Conservation (phyloP, 2,113 vertebrate genomes). For the Clarias batrachus region DNA sequence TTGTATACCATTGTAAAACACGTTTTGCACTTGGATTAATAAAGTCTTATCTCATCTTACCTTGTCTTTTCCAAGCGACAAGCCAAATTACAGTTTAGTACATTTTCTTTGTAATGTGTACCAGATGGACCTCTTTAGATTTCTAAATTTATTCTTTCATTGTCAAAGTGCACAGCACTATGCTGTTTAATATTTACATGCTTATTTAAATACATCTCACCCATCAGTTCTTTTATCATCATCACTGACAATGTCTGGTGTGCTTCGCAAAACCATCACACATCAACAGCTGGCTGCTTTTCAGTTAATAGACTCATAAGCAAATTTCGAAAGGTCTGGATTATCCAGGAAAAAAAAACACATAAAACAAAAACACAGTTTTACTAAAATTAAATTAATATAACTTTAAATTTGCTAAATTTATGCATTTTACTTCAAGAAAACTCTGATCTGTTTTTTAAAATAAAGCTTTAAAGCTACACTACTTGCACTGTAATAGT, state of each 20-base stretch:
- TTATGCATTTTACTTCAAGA: background rate
- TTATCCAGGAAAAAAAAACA: background rate
- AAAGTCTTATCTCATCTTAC: background rate
- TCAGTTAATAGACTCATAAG: conserved; percentile 16
- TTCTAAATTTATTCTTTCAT: background rate
- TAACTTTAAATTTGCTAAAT: background rate
- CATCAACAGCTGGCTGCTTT: conserved; percentile 18
- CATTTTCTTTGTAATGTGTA: background rate
- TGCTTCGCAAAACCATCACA: conserved; percentile 13
- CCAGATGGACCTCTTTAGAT: background rate
- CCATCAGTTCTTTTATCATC: background rate
- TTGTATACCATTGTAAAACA: background rate
- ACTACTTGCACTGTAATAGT: background rate
- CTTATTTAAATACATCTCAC: conserved; percentile 13
- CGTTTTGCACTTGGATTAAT: background rate
- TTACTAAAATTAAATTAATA: background rate
- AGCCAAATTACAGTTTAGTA: background rate
- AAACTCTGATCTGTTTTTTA: background rate
- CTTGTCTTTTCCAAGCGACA: background rate
- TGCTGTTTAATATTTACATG: conserved; percentile 20
- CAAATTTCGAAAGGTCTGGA: conserved; percentile 9
- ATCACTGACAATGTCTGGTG: background rate
- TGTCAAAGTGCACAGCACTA: background rate
- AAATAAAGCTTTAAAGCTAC: background rate
- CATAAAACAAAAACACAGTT: background rate